Evolutionary conservation across 92 coral and sea anemone species (phyloP).

Genomic region (Porites rus): DNA sequence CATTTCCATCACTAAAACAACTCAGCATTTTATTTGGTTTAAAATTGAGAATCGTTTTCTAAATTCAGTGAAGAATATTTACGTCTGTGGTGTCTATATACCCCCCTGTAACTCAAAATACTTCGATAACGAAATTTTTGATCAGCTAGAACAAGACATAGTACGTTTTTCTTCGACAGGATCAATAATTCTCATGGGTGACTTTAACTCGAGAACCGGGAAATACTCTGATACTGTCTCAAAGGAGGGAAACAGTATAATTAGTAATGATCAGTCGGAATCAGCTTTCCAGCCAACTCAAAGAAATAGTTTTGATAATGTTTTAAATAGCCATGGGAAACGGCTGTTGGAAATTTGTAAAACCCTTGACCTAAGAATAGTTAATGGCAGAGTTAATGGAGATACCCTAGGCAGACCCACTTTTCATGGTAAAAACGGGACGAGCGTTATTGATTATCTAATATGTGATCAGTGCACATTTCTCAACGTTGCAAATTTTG

Average conservation of each 20-base stretch:
- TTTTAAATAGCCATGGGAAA: constrained; percentile 18
- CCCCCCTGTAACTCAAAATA: not conserved
- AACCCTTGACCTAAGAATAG: constrained; percentile 1
- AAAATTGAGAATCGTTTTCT: not conserved
- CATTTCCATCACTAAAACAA: not conserved
- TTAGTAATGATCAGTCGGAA: constrained; percentile 11
- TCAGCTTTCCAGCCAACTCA: not conserved
- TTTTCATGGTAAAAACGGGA: constrained; percentile 51
- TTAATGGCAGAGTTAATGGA: constrained; percentile 64
- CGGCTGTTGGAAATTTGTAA: no score
- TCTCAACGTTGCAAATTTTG: no score
- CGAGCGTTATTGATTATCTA: constrained; percentile 30
- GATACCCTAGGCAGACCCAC: constrained; percentile 63
- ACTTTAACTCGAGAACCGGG: constrained; percentile 10
- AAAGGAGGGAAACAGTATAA: constrained; percentile 1
- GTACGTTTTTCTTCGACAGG: not conserved
- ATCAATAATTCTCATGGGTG: constrained; percentile 1
- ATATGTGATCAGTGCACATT: no score
- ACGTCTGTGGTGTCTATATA: not conserved
- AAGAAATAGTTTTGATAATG: constrained; percentile 4
- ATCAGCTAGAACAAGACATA: not conserved
- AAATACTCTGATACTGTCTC: constrained; percentile 6
- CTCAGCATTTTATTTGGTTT: constrained; percentile 1
- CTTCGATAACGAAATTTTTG: not conserved
- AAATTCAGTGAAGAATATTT: not conserved